Percentiles rank a stretch among this genome's conserved stretches.
These are phyloP conservation scores for Nothocercus nigrocapillus DNA, from an alignment of 2,113 vertebrate species.

Conservation along the genomic window DNA sequence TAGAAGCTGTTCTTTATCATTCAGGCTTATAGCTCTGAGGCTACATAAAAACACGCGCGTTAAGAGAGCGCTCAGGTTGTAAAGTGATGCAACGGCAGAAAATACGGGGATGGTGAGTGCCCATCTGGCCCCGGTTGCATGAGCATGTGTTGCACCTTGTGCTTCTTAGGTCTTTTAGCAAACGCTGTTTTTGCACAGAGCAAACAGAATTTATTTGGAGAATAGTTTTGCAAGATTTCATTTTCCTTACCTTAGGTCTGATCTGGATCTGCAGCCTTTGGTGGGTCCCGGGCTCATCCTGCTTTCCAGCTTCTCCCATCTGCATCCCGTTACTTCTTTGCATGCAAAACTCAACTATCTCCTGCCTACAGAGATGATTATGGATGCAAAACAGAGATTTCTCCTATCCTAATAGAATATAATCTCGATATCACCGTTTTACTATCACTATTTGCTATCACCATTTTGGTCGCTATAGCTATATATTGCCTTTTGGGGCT, in stretches of 20 bases:
- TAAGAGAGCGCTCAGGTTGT: background rate
- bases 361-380: rapidly evolving
- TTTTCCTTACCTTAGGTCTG: constrained; percentile 6
- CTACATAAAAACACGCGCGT: background rate
- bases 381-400: background rate
- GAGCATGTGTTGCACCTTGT: rapidly evolving
- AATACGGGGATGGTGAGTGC: background rate
- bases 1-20: constrained; percentile 33
- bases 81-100: background rate
- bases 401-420: background rate
- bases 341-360: background rate
- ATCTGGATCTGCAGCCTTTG: background rate
- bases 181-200: background rate
- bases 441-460: too few relatives aligned
- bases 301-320: background rate
- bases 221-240: background rate
- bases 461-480: background rate
- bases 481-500: background rate
- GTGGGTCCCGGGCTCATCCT: background rate
- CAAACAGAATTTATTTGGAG: background rate
- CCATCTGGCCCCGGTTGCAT: background rate
- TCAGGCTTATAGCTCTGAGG: background rate
- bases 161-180: background rate
- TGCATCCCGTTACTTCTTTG: background rate
- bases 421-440: background rate